phyloP scores from a whole-genome alignment of 1,140 invertebrate species.

The Bombus waltoni region DNA sequence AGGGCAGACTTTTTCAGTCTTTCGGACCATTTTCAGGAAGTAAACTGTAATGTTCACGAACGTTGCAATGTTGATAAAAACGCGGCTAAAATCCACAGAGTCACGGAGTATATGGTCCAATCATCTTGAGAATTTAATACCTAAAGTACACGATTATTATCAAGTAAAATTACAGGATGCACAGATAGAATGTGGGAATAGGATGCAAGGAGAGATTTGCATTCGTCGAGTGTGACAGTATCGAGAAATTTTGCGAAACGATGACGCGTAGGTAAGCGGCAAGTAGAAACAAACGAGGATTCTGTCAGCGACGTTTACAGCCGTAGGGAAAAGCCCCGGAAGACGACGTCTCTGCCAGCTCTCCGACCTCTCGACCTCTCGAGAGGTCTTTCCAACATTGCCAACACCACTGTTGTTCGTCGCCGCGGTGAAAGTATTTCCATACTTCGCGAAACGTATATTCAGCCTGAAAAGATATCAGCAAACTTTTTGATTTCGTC shows the following conservation, averaged over 20 bases:
- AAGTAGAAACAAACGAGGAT: conserved; percentile 50
- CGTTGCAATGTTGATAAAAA: too few species aligned
- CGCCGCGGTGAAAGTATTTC: conserved; percentile 50
- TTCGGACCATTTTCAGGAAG: too few species aligned
- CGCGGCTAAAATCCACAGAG: too few species aligned
- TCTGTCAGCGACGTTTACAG: conserved; percentile 51
- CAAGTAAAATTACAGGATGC: too few species aligned
- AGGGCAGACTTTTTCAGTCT: too few species aligned
- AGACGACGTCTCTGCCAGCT: conserved; percentile 36
- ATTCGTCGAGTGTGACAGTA: background rate
- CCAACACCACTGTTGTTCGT: conserved; percentile 4
- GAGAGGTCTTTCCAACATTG: conserved; percentile 41
- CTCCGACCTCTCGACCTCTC: conserved; percentile 54
- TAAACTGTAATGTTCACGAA: too few species aligned
- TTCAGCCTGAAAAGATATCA: conserved; percentile 51
- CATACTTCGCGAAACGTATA: conserved; percentile 50
- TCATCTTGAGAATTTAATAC: too few species aligned
- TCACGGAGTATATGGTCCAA: too few species aligned
- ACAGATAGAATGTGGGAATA: too few species aligned
- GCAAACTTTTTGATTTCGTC: conserved; percentile 59
- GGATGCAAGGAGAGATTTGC: too few species aligned
- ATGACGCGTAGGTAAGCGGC: background rate
- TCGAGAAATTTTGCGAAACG: background rate
- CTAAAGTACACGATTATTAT: too few species aligned
- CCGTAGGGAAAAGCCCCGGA: conserved; percentile 36